Conservation (phyloP, 2,113 vertebrate species). For the Myotis lucifugus region DNA sequence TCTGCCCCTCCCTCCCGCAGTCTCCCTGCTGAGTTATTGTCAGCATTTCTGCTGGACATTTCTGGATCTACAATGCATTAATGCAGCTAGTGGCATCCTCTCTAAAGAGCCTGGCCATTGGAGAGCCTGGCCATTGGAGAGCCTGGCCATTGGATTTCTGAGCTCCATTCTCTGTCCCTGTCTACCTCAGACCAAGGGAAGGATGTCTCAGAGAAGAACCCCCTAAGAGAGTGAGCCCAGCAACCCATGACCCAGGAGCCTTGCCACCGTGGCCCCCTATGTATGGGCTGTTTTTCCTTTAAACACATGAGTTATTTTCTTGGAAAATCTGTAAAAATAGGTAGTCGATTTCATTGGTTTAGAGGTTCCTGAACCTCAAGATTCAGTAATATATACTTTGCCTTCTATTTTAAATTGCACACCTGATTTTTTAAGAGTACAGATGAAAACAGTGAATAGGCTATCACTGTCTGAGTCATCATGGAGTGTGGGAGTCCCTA, state of each 20-base stretch:
- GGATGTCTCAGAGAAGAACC: neutral
- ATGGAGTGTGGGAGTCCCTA: neutral
- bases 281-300: neutral
- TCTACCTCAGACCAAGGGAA: neutral
- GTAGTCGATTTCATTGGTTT: neutral
- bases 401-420: neutral
- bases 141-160: neutral
- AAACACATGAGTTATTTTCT: neutral
- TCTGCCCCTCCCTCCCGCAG: neutral
- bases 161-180: neutral
- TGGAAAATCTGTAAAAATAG: neutral
- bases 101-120: neutral
- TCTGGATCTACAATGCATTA: neutral
- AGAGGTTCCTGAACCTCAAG: neutral
- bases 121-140: neutral
- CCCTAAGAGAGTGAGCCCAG: neutral
- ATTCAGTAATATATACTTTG: neutral
- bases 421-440: slow-evolving; percentile 41
- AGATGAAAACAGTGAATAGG: neutral
- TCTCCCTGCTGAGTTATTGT: neutral
- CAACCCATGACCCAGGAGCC: neutral
- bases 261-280: neutral
- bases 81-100: neutral
- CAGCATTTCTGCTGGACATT: neutral
- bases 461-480: neutral